Percentiles rank a stretch among this genome's conserved stretches.
Conservation (phyloP, 2,888 invertebrate genomes). For the Andrena praecox region DNA sequence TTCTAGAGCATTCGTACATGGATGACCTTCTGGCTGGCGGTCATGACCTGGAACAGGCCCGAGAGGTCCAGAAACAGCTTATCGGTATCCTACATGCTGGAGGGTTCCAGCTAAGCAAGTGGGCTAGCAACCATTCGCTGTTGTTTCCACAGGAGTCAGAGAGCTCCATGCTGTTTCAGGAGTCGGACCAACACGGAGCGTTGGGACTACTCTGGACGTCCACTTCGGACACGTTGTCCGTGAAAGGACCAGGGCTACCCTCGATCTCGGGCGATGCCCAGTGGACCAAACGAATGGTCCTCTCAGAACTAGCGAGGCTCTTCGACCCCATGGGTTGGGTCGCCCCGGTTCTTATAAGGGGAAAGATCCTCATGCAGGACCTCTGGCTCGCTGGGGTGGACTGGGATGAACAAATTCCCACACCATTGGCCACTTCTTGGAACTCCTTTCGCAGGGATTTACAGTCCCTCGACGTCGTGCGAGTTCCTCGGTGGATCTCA, state of each 20-base stretch:
- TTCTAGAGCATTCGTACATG: not conserved
- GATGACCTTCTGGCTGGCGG: not conserved
- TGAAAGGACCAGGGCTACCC: not conserved
- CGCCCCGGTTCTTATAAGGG: not conserved
- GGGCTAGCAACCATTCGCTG: not conserved
- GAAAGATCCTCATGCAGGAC: not conserved
- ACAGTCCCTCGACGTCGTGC: not conserved
- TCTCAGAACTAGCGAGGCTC: not conserved
- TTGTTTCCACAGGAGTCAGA: not conserved
- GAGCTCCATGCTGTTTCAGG: not conserved
- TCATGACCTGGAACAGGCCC: not conserved
- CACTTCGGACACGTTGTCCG: not conserved
- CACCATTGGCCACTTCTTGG: not conserved
- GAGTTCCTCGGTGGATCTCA: not conserved
- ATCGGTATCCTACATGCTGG: not conserved
- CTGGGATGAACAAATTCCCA: not conserved
- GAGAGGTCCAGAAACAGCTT: not conserved
- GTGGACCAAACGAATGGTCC: not conserved
- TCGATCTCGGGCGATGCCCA: accelerated
- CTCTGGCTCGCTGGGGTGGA: not conserved
- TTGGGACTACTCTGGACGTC: not conserved
- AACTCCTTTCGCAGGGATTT: not conserved
- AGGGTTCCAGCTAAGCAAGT: not conserved
- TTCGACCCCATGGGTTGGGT: not conserved
- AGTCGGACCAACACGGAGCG: not conserved